These are phyloP conservation scores for Heteronetta atricapilla DNA, from an alignment of 2,113 vertebrate genomes.

Conservation along the genomic window DNA sequence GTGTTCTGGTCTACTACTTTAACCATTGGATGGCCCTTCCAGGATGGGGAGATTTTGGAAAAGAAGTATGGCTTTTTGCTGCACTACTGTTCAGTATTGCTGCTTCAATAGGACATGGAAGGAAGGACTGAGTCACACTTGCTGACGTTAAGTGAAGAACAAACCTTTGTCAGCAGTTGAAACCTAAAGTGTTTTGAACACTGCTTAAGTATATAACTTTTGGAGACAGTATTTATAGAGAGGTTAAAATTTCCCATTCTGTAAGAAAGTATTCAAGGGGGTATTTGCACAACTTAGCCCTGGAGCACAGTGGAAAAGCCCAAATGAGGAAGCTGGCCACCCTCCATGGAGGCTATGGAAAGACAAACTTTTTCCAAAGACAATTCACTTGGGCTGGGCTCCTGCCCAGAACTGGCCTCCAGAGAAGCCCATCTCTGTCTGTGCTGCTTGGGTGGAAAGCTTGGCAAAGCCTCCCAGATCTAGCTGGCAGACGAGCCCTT, in stretches of 20 bases:
- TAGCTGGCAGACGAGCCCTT: background rate
- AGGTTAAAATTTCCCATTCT: background rate
- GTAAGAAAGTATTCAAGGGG: background rate
- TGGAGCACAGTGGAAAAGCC: background rate
- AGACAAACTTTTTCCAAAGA: constrained; percentile 14
- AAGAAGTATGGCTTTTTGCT: background rate
- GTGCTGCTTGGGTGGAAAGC: background rate
- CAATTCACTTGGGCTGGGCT: background rate
- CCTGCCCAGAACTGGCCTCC: background rate
- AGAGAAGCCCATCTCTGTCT: background rate
- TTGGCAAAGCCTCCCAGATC: background rate
- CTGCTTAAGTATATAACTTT: background rate
- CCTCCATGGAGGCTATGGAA: background rate
- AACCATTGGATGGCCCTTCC: background rate
- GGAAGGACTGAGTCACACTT: background rate
- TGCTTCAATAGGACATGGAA: background rate
- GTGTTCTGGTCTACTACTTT: background rate
- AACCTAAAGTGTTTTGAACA: background rate
- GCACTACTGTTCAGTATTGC: background rate
- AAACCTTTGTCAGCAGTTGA: background rate
- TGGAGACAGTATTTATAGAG: background rate
- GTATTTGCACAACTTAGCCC: background rate
- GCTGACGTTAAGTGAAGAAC: background rate
- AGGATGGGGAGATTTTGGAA: background rate
- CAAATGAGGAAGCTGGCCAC: background rate